Evolutionary conservation across 2,797 vertebrate genomes (phyloP).

Genomic region (Scolopax bukidnonensis): DNA sequence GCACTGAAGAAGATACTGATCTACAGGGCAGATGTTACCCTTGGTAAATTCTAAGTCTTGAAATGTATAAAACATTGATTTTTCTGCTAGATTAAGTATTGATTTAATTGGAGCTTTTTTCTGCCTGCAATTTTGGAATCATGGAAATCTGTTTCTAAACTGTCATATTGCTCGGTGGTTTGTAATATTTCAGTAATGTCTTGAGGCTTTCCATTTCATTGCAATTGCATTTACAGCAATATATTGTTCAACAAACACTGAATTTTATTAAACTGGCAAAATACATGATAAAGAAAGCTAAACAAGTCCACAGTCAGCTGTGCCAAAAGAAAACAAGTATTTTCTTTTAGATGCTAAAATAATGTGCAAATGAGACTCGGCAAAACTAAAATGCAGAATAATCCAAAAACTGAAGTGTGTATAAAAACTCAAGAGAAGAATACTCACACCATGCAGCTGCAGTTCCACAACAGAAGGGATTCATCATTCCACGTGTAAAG

Average conservation of each 20-base stretch:
- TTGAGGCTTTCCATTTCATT: slow-evolving; percentile 54
- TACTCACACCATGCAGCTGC: not conserved
- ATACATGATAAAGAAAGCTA: slow-evolving; percentile 44
- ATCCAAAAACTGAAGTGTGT: not conserved
- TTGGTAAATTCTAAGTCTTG: not conserved
- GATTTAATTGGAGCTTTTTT: slow-evolving; percentile 47
- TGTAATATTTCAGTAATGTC: slow-evolving; percentile 47
- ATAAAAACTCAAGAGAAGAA: slow-evolving; percentile 11
- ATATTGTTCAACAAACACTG: slow-evolving; percentile 52
- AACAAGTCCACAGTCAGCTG: slow-evolving; percentile 1
- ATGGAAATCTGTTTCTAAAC: slow-evolving; percentile 20
- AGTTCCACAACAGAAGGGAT: slow-evolving; percentile 3
- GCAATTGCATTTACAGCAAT: slow-evolving; percentile 52
- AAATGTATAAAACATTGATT: not conserved
- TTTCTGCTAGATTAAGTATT: slow-evolving; percentile 41
- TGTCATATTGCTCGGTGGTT: slow-evolving; percentile 36
- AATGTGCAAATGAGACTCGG: not conserved
- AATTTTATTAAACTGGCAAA: slow-evolving; percentile 65
- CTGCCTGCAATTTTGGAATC: slow-evolving; percentile 36
- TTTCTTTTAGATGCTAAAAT: slow-evolving; percentile 45
- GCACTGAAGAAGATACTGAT: not conserved
- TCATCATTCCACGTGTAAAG: not conserved
- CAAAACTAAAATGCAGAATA: slow-evolving; percentile 19
- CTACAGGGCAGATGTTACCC: slow-evolving; percentile 48
- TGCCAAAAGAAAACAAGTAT: slow-evolving; percentile 57